Evolutionary conservation across 2,113 vertebrate species (phyloP), one percentile per base, ranked within the genome.

Genomic region (Laticauda laticaudata): DNA sequence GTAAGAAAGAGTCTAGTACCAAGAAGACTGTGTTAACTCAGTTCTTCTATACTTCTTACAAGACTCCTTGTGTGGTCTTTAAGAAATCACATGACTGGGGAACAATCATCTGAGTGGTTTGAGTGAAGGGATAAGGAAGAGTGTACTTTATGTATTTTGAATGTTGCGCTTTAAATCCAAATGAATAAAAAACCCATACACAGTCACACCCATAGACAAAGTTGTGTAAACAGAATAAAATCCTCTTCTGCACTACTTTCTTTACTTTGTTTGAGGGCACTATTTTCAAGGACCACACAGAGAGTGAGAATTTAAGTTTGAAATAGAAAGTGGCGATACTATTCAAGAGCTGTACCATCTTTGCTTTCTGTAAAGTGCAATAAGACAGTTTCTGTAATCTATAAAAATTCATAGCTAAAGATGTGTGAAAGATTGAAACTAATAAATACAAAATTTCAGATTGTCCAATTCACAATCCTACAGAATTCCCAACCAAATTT

Each of bases 151-250:
- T 93, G 55, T 93, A 90, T 98, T 98, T 98, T 97, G 96, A 98
- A 96, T 97, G 96, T 95, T 97, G 96, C 96, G 91, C 97, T 97
- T 97, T 97, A 98, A 97, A 97, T 98, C 97, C 97, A 98, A 98
- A 98, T 97, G 98, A 98, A 98, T 97, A 48, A 88, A 92, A 92
- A 29, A 96, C 97, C n/a, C 88, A 39, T 45, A 9, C n/a, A 89
- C 59, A 97, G 95, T 95, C n/a, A 89, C 89, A 97, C 95, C 95
- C 97, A 96, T 97, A 97, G 97, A 94, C 96, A 96, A 96, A 96
- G 97, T 96, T 98, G 96, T 96, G 96, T 97, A 97, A 97, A 97
- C 96, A 97, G 97, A 97, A 94, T 96, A 97, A 93, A 94, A 90
- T 10, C 88, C 54, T 89, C 92, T 92, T 75, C 34, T 56, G 39